Evolutionary conservation across 1,140 invertebrate genomes (phyloP).

Genomic region (Trichoplusia ni): DNA sequence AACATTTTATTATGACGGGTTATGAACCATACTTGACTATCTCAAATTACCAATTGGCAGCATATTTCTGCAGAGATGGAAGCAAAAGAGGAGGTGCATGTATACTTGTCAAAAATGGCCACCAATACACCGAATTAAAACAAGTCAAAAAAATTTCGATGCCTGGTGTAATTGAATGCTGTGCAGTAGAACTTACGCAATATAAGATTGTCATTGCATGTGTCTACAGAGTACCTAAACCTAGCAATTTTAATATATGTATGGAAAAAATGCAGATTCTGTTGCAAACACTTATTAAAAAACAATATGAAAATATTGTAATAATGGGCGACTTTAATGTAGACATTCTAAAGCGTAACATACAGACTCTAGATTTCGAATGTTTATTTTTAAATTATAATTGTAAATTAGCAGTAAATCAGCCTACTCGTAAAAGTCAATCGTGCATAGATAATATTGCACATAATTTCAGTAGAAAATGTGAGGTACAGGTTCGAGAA

Average conservation of each 20-base stretch:
- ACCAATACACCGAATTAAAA: constrained; percentile 22
- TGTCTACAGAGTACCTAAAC: constrained; percentile 35
- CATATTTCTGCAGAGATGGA: constrained; percentile 13
- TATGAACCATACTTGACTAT: constrained; percentile 18
- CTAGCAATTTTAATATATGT: constrained; percentile 15
- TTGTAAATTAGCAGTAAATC: no score
- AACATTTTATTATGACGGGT: constrained; percentile 28
- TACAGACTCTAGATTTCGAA: no score
- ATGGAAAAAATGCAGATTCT: constrained; percentile 14
- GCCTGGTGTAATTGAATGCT: constrained; percentile 26
- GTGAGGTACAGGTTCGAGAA: no score
- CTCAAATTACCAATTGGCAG: constrained; percentile 23
- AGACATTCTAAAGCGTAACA: no score
- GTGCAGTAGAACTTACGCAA: constrained; percentile 27
- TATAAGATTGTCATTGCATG: constrained; percentile 29
- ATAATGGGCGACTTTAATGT: no score
- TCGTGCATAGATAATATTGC: no score
- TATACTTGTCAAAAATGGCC: constrained; percentile 24
- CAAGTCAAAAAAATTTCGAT: constrained; percentile 9
- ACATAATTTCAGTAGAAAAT: no score
- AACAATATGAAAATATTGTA: constrained; percentile 20
- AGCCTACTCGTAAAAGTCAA: no score
- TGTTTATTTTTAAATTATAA: no score
- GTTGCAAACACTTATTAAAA: background rate
- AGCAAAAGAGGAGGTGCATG: constrained; percentile 32